phyloP scores from a whole-genome alignment of 2,113 vertebrate genomes.

The Stictonetta naevosa region DNA sequence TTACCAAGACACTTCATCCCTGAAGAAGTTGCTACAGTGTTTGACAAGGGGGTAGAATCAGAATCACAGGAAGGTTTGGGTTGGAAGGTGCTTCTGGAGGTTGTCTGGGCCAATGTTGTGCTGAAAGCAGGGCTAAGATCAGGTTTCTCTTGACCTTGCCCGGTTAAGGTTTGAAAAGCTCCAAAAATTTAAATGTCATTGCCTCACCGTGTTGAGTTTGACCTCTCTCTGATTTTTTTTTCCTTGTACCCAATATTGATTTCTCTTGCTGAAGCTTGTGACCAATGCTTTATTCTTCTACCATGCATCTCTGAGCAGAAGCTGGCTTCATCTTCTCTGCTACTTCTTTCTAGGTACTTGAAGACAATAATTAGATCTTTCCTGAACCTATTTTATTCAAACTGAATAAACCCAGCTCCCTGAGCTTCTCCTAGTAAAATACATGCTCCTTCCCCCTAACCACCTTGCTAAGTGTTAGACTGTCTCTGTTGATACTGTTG shows the following conservation, averaged over 20 bases:
- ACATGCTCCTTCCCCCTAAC: not conserved
- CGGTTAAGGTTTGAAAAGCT: not conserved
- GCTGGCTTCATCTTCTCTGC: not conserved
- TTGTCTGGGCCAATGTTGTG: not conserved
- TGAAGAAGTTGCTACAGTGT: not conserved
- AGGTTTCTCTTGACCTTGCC: not conserved
- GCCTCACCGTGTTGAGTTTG: not conserved
- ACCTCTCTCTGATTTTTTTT: not conserved
- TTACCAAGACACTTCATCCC: not conserved
- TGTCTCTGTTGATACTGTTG: not conserved
- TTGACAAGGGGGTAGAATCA: rapidly evolving
- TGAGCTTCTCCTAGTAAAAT: not conserved
- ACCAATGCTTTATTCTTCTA: not conserved
- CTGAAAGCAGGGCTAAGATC: rapidly evolving
- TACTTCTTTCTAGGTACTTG: not conserved
- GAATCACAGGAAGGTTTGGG: not conserved
- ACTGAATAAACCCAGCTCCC: not conserved
- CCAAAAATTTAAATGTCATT: not conserved
- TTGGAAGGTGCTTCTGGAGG: not conserved
- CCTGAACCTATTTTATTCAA: not conserved
- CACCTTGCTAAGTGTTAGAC: not conserved
- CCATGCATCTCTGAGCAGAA: not conserved
- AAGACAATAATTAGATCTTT: not conserved
- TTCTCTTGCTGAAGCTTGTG: not conserved
- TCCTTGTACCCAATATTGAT: not conserved